Evolutionary conservation across 2,113 vertebrate genomes (phyloP).

Genomic region (Lates calcarifer): DNA sequence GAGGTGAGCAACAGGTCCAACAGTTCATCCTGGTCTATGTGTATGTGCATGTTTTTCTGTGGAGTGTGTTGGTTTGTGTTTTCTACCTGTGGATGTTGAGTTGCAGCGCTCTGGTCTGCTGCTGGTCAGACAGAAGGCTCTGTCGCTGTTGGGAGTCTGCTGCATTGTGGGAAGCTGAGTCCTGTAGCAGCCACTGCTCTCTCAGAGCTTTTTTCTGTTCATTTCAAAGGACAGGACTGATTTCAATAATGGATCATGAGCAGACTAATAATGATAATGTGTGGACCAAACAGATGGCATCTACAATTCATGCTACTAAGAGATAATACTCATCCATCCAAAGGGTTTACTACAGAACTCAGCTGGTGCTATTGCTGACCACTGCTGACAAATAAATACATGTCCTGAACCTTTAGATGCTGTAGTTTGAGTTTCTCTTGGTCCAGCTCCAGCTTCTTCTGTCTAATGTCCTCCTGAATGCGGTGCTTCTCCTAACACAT

Average conservation of each 20-base stretch:
- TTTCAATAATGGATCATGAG: not conserved
- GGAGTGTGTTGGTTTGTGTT: not conserved
- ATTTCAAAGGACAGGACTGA: not conserved
- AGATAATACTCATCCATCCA: constrained; percentile 9
- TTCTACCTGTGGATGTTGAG: constrained; percentile 89
- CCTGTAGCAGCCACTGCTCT: constrained; percentile 93
- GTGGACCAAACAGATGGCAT: constrained; percentile 8
- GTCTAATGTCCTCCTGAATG: constrained; percentile 64
- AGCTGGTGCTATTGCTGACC: not conserved
- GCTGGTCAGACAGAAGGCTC: constrained; percentile 85
- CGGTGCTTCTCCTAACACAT: constrained; percentile 63
- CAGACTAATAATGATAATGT: not conserved
- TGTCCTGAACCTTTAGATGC: constrained; percentile 62
- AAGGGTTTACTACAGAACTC: not conserved
- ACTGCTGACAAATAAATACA: not conserved
- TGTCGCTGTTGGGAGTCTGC: constrained; percentile 80
- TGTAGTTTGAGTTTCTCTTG: constrained; percentile 67
- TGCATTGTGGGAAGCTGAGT: constrained; percentile 81
- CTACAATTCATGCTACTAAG: not conserved
- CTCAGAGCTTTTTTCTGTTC: constrained; percentile 90
- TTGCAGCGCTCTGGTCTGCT: constrained; percentile 85
- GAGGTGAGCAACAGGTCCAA: not conserved
- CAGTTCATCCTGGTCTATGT: not conserved
- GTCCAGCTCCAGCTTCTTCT: constrained; percentile 71
- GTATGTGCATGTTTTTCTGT: not conserved